Conservation (phyloP, 2,797 vertebrate species). For the Streptopelia turtur region DNA sequence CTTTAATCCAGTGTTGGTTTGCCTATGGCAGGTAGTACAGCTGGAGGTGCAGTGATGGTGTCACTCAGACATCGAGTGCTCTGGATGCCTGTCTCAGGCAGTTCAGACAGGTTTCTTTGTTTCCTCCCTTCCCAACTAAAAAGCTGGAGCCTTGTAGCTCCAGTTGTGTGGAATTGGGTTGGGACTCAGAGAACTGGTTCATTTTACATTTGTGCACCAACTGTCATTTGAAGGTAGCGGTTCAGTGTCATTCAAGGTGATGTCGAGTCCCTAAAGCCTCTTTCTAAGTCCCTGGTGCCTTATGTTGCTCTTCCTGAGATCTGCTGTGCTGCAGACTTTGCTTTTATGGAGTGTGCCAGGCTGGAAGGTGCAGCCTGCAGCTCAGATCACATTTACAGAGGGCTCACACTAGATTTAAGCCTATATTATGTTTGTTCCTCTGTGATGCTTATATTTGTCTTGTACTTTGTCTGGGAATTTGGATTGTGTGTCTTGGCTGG, state of each 20-base stretch:
- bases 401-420: not conserved
- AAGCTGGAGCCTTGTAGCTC: not conserved
- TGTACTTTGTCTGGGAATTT: slow-evolving; percentile 53
- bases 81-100: not conserved
- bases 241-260: not conserved
- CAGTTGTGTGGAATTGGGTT: not conserved
- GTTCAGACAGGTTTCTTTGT: not conserved
- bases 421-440: slow-evolving; percentile 13
- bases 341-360: not conserved
- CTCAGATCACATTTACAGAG: slow-evolving; percentile 20
- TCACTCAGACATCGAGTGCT: not conserved
- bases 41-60: not conserved
- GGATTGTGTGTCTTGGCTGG: slow-evolving; percentile 49
- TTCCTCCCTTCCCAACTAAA: not conserved
- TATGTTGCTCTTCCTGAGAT: not conserved
- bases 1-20: not conserved
- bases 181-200: not conserved
- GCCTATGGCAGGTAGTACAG: not conserved
- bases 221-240: not conserved
- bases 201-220: not conserved
- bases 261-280: not conserved
- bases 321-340: not conserved
- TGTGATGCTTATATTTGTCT: slow-evolving; percentile 41
- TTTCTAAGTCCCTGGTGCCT: not conserved
- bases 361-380: slow-evolving; percentile 1